Percentiles rank a stretch among this genome's conserved stretches.
Conservation (phyloP, 2,888 invertebrate species). For the Kuschelorhynchus macadamiae region DNA sequence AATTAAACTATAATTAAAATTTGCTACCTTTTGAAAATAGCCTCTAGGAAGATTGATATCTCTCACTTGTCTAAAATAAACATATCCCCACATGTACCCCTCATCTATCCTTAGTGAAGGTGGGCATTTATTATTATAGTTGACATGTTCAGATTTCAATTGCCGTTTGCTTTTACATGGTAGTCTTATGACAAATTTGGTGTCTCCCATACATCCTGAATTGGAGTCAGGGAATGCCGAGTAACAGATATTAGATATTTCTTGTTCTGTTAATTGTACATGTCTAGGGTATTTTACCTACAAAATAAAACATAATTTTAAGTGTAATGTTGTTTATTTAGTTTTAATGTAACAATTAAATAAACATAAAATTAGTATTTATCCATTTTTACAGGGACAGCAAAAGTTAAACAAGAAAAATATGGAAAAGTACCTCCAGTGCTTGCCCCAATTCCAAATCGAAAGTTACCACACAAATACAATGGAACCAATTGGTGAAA, state of each 20-base stretch:
- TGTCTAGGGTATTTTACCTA: slow-evolving; percentile 87
- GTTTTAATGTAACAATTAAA: no score
- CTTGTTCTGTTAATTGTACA: slow-evolving; percentile 84
- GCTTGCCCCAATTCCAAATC: slow-evolving; percentile 98
- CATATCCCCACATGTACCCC: slow-evolving; percentile 96
- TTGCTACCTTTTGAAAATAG: slow-evolving; percentile 93
- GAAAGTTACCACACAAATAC: slow-evolving; percentile 98
- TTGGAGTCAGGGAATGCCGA: slow-evolving; percentile 99
- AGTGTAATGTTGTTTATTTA: not conserved
- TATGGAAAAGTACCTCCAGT: slow-evolving; percentile 79
- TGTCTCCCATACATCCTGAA: slow-evolving; percentile 99
- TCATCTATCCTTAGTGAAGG: slow-evolving; percentile 84
- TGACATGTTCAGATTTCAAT: slow-evolving; percentile 72
- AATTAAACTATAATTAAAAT: not conserved
- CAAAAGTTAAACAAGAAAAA: not conserved
- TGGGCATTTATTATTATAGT: slow-evolving; percentile 85
- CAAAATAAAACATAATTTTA: not conserved
- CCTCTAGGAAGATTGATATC: slow-evolving; percentile 93
- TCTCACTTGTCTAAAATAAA: slow-evolving; percentile 97
- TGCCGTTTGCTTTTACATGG: slow-evolving; percentile 75
- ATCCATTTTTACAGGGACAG: not conserved
- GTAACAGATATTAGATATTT: slow-evolving; percentile 95
- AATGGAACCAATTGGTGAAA: slow-evolving; percentile 95
- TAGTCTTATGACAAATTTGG: slow-evolving; percentile 95
- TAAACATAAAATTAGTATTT: not conserved